Evolutionary conservation across 2,888 invertebrate genomes (phyloP), one percentile per base, ranked within the genome.

Genomic region (Plebejus argus): DNA sequence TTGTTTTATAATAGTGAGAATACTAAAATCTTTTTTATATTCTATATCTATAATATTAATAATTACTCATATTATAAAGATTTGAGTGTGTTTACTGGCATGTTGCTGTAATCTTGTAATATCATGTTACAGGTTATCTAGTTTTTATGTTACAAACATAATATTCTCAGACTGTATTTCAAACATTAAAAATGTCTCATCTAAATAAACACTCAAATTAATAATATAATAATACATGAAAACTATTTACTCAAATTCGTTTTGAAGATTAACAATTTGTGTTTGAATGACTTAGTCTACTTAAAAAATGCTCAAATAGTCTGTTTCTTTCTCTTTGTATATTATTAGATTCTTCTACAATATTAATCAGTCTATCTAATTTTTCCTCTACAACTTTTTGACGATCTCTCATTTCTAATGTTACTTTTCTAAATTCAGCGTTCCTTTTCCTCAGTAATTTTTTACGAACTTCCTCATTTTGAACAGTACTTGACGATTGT

Each of bases 301-400:
- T 89, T 58, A 94, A 83, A 83, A 92, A 94, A 78, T 91, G 88
- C 82, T 92, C 88, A 84, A 94, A 94, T 15, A 94, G 79, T 78
- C 84, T 87, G 82, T 94, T 94, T 79, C 94, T 85, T 81, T 94
- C 93, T 78, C 86, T 87, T 81, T 94, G 94, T 82, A 94, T 94
- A 79, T 81, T 89, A 82, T 94, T 94, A 53, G 94, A 94, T 83
- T 93, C 93, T 84, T 93, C 90, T 70, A 94, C 93, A 80, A 93
- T 91, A 86, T 86, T 90, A 78, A 94, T 91, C 82, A 94, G 80
- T 79, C 88, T 91, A 87, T 94, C 93, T 85, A 94, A 83, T 80
- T 94, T 94, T 58, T 90, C 89, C 82, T 94, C 94, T 0, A 94
- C 91, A n/a, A 86, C 84, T 78, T 85, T 85, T 80, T 94, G 94